Percentiles rank a stretch among this genome's conserved stretches.
These are phyloP conservation scores for Clunio marinus DNA, from an alignment of 2,888 invertebrate species.

Conservation along the genomic window DNA sequence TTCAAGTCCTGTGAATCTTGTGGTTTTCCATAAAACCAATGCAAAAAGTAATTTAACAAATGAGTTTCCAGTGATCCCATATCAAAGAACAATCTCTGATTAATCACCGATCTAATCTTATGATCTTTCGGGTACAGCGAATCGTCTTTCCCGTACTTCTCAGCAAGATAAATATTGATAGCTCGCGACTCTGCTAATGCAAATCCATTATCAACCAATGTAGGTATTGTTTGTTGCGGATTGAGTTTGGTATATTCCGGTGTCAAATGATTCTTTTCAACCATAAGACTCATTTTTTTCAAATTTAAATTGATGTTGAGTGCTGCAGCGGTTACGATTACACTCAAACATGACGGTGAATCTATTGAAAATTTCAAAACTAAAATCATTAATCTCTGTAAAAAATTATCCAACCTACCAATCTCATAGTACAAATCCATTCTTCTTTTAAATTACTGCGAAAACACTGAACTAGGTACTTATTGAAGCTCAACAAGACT, in stretches of 20 bases:
- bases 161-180: constrained; percentile 73
- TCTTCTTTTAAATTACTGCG: no score
- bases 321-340: constrained; percentile 57
- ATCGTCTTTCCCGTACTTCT: constrained; percentile 75
- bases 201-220: constrained; percentile 77
- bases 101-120: constrained; percentile 68
- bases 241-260: constrained; percentile 64
- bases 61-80: constrained; percentile 65
- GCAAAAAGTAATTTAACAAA: no score
- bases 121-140: constrained; percentile 71
- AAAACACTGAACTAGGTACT: no score
- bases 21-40: constrained; percentile 51
- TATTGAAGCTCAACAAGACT: no score
- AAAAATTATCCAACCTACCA: no score
- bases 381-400: no score
- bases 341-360: constrained; percentile 59
- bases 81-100: constrained; percentile 77
- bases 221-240: constrained; percentile 81
- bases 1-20: constrained; percentile 64
- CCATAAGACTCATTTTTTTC: constrained; percentile 51
- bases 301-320: constrained; percentile 58
- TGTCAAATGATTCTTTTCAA: constrained; percentile 57
- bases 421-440: no score
- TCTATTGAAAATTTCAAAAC: no score
- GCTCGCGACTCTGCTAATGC: constrained; percentile 80